phyloP scores from a whole-genome alignment of 2,113 vertebrate species.

The Anarhynchus alexandrinus region DNA sequence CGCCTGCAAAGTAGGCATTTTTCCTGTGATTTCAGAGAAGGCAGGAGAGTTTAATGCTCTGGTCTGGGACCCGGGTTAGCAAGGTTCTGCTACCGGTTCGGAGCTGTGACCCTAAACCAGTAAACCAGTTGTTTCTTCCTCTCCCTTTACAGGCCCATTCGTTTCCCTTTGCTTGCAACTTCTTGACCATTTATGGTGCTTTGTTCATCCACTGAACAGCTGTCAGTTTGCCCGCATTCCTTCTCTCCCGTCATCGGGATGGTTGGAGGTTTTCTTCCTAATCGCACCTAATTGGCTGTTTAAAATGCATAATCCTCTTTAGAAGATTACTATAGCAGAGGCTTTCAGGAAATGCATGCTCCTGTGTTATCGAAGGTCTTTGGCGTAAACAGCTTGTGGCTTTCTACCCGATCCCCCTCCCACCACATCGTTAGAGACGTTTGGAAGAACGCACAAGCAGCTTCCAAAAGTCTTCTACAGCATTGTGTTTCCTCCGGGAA shows the following conservation, averaged over 20 bases:
- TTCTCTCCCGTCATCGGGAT: neutral
- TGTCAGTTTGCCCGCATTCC: constrained; percentile 26
- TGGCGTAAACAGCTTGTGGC: neutral
- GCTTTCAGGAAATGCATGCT: neutral
- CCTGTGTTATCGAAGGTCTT: neutral
- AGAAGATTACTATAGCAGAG: neutral
- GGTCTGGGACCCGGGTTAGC: neutral
- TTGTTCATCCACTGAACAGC: neutral
- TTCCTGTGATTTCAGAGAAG: neutral
- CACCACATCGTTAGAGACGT: neutral
- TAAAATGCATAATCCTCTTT: constrained; percentile 52
- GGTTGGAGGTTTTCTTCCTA: neutral
- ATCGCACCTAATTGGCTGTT: constrained; percentile 21
- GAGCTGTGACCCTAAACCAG: neutral
- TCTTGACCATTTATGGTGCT: constrained; percentile 19
- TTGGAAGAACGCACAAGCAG: neutral
- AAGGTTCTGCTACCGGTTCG: neutral
- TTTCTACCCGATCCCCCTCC: neutral
- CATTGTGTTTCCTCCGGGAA: neutral
- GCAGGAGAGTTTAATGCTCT: neutral
- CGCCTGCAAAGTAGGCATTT: neutral
- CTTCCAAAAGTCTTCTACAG: neutral
- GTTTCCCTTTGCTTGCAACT: neutral
- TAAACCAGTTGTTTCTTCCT: neutral
- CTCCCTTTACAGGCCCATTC: neutral